Base-by-base conservation (phyloP, 1,140 invertebrate species). In the Drosophila grimshawi region DNA sequence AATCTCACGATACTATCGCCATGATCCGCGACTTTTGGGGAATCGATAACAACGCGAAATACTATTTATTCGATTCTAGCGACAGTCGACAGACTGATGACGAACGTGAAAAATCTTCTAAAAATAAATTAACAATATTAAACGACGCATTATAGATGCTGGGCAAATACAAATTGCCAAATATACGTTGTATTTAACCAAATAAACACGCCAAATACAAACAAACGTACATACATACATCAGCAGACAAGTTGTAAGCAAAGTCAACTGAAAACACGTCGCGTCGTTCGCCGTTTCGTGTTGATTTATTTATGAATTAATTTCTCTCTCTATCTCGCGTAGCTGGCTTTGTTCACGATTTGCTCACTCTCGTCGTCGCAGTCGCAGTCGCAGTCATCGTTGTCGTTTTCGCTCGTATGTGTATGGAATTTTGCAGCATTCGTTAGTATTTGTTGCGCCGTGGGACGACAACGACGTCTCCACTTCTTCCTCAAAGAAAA, bases 241-340 rank as follows among this genome's bases (percentile, higher is more conserved):
- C 49, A 29, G 45, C 57, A 69, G 52, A 75, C 55, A 64, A 70
- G 59, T 46, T 64, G 55, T 71, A 76, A 75, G 72, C 52, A 49
- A 70, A 63, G 10, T 53, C 33, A 75, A 70, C 43, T 29, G 48
- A 68, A 77, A 74, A 74, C 75, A 77, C 75, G 75, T 77, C 75
- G 75, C 56, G 63, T 73, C 67, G 37, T 71, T 19, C 41, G 56
- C 32, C 52, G 59, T 41, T 66, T 65, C 63, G 77, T 78, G 80
- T 72, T 76, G 81, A 80, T 85, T 85, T 85, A 85, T 85, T 85
- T 85, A 85, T 85, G 82, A 85, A 85, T 80, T 80, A 78, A 78
- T 85, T 85, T 85, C 81, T 83, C 76, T 80, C 77, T 64, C 68
- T 77, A 76, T 77, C 80, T 76, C 61, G 68, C 73, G 53, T 83